These are phyloP conservation scores for Chaetogeoica ovagalla DNA, from an alignment of 2,888 invertebrate species.

Conservation along the genomic window DNA sequence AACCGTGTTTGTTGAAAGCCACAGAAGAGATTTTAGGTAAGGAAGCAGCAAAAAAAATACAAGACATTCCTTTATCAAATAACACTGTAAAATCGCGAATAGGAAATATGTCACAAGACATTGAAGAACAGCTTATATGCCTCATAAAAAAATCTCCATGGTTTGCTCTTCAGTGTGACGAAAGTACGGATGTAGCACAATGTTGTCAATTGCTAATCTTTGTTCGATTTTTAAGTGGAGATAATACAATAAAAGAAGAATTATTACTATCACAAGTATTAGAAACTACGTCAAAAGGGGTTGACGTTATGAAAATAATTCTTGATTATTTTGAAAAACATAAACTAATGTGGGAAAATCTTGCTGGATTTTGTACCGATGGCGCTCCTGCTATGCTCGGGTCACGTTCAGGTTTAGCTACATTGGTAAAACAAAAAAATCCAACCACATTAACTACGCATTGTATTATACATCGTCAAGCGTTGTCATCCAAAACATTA, in stretches of 20 bases:
- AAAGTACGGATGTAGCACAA: constrained; percentile 40
- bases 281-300: constrained; percentile 47
- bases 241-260: constrained; percentile 30
- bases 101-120: constrained; percentile 40
- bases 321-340: constrained; percentile 51
- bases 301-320: constrained; percentile 50
- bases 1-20: constrained; percentile 37
- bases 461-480: no score
- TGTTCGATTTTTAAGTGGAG: constrained; percentile 43
- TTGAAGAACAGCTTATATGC: constrained; percentile 44
- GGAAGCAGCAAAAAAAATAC: constrained; percentile 15
- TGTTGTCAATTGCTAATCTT: constrained; percentile 47
- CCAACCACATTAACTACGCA: constrained; percentile 47
- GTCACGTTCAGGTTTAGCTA: constrained; percentile 44
- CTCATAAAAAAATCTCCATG: constrained; percentile 42
- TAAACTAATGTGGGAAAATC: constrained; percentile 36
- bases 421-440: constrained; percentile 53
- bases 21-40: constrained; percentile 37
- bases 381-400: constrained; percentile 52
- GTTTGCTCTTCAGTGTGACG: constrained; percentile 43
- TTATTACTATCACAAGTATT: constrained; percentile 23
- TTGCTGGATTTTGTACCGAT: constrained; percentile 52
- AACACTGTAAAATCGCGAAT: constrained; percentile 49
- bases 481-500: background rate
- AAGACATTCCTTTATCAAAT: constrained; percentile 41